Base-by-base conservation (phyloP, 2,888 invertebrate species). In the Drosophila antonietae region DNA sequence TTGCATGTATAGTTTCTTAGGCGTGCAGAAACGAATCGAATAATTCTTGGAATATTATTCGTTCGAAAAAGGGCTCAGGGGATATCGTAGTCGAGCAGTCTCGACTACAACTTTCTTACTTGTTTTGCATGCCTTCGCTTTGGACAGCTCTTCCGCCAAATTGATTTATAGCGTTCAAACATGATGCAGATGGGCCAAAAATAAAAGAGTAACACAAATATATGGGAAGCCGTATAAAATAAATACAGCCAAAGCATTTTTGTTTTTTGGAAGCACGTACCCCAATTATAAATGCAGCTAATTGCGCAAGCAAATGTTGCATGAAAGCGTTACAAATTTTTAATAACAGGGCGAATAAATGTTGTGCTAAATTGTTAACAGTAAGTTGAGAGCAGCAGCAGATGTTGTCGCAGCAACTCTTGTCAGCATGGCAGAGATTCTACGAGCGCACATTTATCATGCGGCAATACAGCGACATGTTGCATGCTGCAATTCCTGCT, bases 301-400 rank as follows among this genome's bases (percentile, higher is more conserved):
- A 84, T 84, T 84, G 84, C 71, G 52, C 46, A 41, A 51, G 74
- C 77, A 74, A 85, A 82, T 88, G 83, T 80, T 60, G 76, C 87
- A 83, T 81, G 89, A 84, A 88, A 85, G 88, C 88, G 73, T 70
- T 68, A 81, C 76, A 68, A 76, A 84, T 76, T 67, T 70, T 69
- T 83, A 87, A 86, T 88, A 88, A 82, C 78, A 88, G 71, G 88
- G 56, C 61, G 46, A 71, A 75, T 73, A 83, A 87, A 87, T 84
- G 70, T 88, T 84, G 89, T 87, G 89, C 87, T 84, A 84, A 84
- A 84, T 84, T 89, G 84, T 89, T 87, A 84, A 84, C 84, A 84
- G 87, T 73, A 89, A 69, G 70, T 49, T 28, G 41, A 47, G 31
- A 14, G 43, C 67, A 44, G 51, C 57, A 59, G 33, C 31, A 56